Evolutionary conservation across 64 coral and sea anemone species (phyloP).

Genomic region (Trachythela sp.): DNA sequence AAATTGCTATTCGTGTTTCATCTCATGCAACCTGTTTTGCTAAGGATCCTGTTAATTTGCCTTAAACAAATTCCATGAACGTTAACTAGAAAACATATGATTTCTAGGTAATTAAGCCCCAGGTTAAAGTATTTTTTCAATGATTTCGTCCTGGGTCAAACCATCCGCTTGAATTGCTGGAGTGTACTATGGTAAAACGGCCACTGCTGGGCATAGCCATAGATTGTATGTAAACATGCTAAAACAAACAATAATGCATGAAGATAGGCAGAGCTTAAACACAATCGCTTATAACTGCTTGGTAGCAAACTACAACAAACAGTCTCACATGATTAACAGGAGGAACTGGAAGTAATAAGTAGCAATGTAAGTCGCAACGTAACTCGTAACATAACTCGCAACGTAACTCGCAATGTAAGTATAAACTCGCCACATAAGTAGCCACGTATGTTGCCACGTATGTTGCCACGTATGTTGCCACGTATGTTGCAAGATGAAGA

Average conservation of each 20-base stretch:
- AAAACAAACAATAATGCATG: neutral
- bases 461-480: neutral
- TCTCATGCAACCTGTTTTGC: neutral
- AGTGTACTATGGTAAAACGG: neutral
- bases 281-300: neutral
- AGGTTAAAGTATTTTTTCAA: slow-evolving; percentile 26
- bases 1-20: neutral
- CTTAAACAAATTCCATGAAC: slow-evolving; percentile 49
- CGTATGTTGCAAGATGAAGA: neutral
- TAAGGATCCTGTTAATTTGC: slow-evolving; percentile 58
- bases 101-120: slow-evolving; percentile 43
- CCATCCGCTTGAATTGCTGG: neutral
- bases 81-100: slow-evolving; percentile 36
- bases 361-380: neutral
- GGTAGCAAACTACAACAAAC: neutral
- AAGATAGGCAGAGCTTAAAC: neutral
- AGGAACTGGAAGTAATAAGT: too few relatives aligned
- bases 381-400: neutral
- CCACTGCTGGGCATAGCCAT: neutral
- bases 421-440: neutral
- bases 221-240: neutral
- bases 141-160: slow-evolving; percentile 8
- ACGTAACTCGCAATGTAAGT: neutral
- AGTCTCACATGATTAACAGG: neutral
- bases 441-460: too few relatives aligned